Base-by-base conservation (phyloP, 1,140 invertebrate genomes). In the Saccostrea glomerata region DNA sequence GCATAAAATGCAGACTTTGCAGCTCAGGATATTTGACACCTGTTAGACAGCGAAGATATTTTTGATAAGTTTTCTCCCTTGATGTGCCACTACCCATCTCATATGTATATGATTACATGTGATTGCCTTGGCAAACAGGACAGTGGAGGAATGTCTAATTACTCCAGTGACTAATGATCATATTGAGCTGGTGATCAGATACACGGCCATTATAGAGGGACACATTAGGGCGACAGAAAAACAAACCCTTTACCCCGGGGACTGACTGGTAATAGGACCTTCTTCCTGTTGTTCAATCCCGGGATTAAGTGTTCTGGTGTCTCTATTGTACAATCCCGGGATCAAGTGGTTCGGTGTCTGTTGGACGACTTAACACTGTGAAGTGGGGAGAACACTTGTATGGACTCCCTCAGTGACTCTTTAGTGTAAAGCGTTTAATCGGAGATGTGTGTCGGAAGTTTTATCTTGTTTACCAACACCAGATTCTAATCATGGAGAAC, bases 51-150 rank as follows among this genome's bases (percentile, higher is more conserved):
- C n/a, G 15, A 73, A 12, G 12, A 13, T 73, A 25, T 13, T 23
- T 63, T 77, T 77, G 70, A 77, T 25, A 77, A 30, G 25, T 30
- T 17, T 30, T 77, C 70, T 77, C 30, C 70, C 70, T 77, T 77
- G 47, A 12, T 25, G 25, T 77, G 70, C 23, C 23, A 23, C 70
- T 77, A 30, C 30, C 70, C 70, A 77, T 77, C 70, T 77, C 70
- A 36, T n/a, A 63, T 77, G 70, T 77, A 36, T 77, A 77, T 77
- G 70, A 77, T 77, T 77, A 77, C 70, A 77, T 77, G 15, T 77
- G 70, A 77, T 77, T 77, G 70, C 70, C 23, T 30, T 77, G 70
- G 25, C 25, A 77, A 77, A 77, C 30, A 77, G 70, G 70, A 25
- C 70, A 77, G 30, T 36, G 23, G 30, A 17, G 70, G 70, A 77